Base-by-base conservation (phyloP, 2,888 invertebrate species). In the Drosophila rellima region DNA sequence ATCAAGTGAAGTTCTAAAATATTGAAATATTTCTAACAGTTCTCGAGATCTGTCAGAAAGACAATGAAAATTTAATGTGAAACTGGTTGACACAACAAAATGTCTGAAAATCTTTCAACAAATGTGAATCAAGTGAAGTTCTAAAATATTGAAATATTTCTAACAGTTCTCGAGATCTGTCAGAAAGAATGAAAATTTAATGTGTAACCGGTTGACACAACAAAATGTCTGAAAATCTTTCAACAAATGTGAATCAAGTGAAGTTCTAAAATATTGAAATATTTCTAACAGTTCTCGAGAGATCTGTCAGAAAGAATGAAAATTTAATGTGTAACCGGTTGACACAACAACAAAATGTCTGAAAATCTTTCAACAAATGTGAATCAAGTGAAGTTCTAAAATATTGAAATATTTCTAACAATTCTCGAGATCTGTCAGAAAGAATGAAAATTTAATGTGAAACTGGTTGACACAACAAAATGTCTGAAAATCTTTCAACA, bases 61-160 rank as follows among this genome's bases (percentile, higher is more conserved):
- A n/a, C 37, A 48, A 64, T 79, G 63, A 52, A 75, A 75, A 75
- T 79, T 75, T 68, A 39, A 54, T 74, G 79, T 79, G 26, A 54
- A 31, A 61, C 35, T 52, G 35, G 18, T 56, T 40, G 29, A 59
- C 29, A n/a, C n/a, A n/a, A n/a, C n/a, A n/a, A n/a, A n/a, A n/a
- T n/a, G n/a, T n/a, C n/a, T n/a, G n/a, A n/a, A n/a, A n/a, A n/a
- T n/a, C n/a, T n/a, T n/a, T n/a, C n/a, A 18, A 18, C 18, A 40
- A n/a, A 44, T 13, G 6, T 18, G 4, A 44, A 44, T n/a, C 1
- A 23, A 23, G 23, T 23, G 1, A n/a, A 8, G 3, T 3, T 20
- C 3, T n/a, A 29, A 31, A 4, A 44, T 6, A 44, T 26, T 26
- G 0, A 45, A 45, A 26, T 10, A n/a, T 26, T 2, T 15, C 26